A percentile compares a stretch with the other conserved stretches of the same genome.
Evolutionary conservation across 2,888 invertebrate species (phyloP).

Genomic region (Lamproptera curius): DNA sequence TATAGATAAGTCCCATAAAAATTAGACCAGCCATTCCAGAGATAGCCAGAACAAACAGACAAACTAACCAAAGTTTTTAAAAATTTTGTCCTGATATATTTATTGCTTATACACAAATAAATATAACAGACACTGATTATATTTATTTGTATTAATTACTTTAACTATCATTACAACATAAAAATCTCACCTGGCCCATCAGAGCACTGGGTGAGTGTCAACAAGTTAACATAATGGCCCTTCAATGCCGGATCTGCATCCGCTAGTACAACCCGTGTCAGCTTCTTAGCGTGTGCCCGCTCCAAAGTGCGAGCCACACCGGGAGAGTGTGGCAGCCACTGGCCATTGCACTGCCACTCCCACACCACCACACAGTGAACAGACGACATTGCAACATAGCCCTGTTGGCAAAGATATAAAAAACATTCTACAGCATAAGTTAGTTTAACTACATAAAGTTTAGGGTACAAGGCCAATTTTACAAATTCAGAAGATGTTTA

Average conservation of each 20-base stretch:
- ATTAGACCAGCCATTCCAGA: too few relatives aligned
- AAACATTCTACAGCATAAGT: too few relatives aligned
- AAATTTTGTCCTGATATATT: too few relatives aligned
- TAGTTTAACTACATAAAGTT: too few relatives aligned
- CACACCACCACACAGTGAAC: conserved; percentile 88
- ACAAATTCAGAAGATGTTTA: too few relatives aligned
- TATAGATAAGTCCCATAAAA: too few relatives aligned
- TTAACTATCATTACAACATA: not conserved
- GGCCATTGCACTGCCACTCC: conserved; percentile 85
- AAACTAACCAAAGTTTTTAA: too few relatives aligned
- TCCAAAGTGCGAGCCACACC: conserved; percentile 91
- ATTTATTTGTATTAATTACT: not conserved
- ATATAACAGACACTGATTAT: too few relatives aligned
- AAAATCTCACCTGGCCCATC: conserved; percentile 69
- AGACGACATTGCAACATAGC: conserved; percentile 60
- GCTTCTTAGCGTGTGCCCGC: conserved; percentile 88
- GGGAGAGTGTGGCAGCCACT: conserved; percentile 92
- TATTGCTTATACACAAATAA: conserved; percentile 1
- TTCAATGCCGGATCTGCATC: conserved; percentile 90
- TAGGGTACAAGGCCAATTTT: too few relatives aligned
- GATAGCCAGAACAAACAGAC: too few relatives aligned
- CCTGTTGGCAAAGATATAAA: too few relatives aligned
- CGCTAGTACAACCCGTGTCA: conserved; percentile 90
- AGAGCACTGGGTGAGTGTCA: conserved; percentile 84
- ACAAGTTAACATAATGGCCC: conserved; percentile 87